These are phyloP conservation scores for Bombus impatiens DNA, from an alignment of 1,140 invertebrate species.

Conservation along the genomic window DNA sequence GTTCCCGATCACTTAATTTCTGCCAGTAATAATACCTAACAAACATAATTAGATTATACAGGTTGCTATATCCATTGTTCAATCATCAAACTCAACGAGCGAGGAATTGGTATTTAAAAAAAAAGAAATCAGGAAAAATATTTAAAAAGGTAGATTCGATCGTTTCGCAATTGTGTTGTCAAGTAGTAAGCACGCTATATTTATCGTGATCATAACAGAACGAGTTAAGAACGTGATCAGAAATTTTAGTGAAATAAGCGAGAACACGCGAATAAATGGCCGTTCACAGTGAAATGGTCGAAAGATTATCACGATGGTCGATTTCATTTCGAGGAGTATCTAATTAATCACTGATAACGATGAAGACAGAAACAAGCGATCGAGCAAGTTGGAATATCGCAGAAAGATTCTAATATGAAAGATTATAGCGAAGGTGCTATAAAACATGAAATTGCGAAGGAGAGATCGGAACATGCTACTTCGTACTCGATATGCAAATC, in stretches of 20 bases:
- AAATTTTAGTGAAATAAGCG: background rate
- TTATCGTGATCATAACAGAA: background rate
- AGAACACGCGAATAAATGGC: background rate
- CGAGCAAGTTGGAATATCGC: background rate
- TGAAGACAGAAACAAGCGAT: background rate
- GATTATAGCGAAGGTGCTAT: background rate
- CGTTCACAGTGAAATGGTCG: background rate
- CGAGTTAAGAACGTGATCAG: background rate
- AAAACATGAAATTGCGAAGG: background rate
- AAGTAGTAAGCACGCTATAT: background rate
- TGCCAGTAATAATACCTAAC: background rate
- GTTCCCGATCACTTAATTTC: background rate
- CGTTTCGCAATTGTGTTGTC: background rate
- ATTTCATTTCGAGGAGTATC: background rate
- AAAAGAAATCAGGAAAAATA: background rate
- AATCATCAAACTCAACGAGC: background rate
- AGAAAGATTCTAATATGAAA: background rate
- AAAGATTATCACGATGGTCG: background rate
- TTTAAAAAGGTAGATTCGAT: background rate
- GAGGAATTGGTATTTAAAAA: background rate
- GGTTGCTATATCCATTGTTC: background rate
- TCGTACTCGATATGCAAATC: conserved; percentile 19
- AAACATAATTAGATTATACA: background rate
- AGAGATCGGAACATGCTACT: conserved; percentile 33
- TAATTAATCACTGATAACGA: background rate